Base-by-base conservation (phyloP, 2,797 vertebrate genomes). In the Tokudaia tokunoshimensis region DNA sequence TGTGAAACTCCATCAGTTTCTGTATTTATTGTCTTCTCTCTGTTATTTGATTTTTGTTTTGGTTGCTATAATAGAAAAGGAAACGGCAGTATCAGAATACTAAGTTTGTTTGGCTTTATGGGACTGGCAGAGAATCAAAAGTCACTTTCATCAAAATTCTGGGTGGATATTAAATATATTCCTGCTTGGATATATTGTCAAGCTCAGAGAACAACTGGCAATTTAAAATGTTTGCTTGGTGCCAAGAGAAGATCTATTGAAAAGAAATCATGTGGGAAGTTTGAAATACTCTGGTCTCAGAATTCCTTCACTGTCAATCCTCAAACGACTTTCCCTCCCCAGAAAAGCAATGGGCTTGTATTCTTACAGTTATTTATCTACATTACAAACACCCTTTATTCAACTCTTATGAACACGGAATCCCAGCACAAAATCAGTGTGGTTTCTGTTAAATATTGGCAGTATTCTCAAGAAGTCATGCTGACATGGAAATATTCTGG, bases 181-280 rank as follows among this genome's bases (percentile, higher is more conserved):
- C 78, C 88, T 94, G 41, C 14, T 86, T 91, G 41, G 65, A 88
- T 93, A 92, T 83, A 92, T 79, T 92, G 85, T 95, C 90, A 74
- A 37, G 41, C 74, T 88, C 37, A 37, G 67, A 70, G 81, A 96
- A 94, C 41, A 90, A 76, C 72, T 26, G 78, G 74, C 57, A 76
- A 86, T 84, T 92, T 67, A 47, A 89, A 96, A 85, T 47, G 50
- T 95, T 96, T 91, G 80, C 84, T 76, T 50, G 11, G 63, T 85
- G 78, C n/a, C 85, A 57, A 52, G 34, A 94, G 76, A 95, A 90
- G 57, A 78, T 34, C 2, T 15, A 83, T 20, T 1, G 52, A 26
- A 92, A 84, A 94, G 79, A 63, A 72, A 44, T 37, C n/a, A 4
- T 17, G 34, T 55, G 76, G 84, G 50, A 94, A 78, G 34, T 61